Evolutionary conservation across 2,888 invertebrate species (phyloP).

Genomic region (Balanococcus diminutus): DNA sequence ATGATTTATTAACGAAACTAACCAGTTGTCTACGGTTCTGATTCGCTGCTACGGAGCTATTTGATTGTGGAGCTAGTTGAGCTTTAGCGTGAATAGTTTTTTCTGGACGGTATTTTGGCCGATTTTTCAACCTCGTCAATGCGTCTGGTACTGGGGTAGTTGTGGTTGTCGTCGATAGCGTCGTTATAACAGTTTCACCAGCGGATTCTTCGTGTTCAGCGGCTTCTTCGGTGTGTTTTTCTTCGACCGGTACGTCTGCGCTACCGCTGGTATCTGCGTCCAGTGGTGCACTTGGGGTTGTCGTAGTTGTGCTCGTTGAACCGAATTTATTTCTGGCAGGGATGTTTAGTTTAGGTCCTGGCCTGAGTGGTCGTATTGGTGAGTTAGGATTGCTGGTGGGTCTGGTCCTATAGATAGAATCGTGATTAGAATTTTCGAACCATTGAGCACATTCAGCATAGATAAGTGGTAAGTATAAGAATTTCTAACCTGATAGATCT

Average conservation of each 20-base stretch:
- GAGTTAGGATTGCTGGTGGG: conserved; percentile 7
- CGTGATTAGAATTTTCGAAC: neutral
- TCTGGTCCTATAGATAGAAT: conserved; percentile 34
- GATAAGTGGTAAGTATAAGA: neutral
- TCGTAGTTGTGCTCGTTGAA: conserved; percentile 51
- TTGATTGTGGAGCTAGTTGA: conserved; percentile 62
- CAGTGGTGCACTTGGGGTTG: conserved; percentile 9
- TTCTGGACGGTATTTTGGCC: conserved; percentile 62
- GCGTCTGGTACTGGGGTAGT: conserved; percentile 61
- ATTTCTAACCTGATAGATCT: conserved; percentile 47
- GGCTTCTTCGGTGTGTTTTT: conserved; percentile 42
- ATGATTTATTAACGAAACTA: neutral
- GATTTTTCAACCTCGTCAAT: conserved; percentile 62
- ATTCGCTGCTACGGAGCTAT: conserved; percentile 58
- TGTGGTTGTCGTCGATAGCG: neutral
- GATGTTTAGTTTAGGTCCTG: conserved; percentile 71
- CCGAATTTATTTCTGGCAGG: conserved; percentile 56
- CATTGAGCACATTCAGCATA: neutral
- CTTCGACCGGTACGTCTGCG: conserved; percentile 52
- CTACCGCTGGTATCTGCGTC: conserved; percentile 51
- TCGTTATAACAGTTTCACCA: neutral
- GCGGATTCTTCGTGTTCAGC: conserved; percentile 27
- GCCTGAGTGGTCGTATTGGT: conserved; percentile 66
- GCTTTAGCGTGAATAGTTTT: conserved; percentile 60
- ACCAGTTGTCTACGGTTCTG: conserved; percentile 56